Evolutionary conservation across 2,113 vertebrate genomes (phyloP).

Genomic region (Etia nguti): DNA sequence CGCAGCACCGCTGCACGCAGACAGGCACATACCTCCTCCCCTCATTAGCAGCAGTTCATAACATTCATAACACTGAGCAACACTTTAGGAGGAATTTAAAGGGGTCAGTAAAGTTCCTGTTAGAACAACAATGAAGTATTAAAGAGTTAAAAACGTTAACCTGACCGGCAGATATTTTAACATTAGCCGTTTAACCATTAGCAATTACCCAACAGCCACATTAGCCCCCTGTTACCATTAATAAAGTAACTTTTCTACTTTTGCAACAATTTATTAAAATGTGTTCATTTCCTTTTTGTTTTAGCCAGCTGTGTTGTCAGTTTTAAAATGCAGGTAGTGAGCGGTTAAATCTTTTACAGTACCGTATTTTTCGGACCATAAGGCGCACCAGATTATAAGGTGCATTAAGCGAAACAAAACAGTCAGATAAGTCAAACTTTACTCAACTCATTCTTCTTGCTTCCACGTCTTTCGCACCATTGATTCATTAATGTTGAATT

Average conservation of each 20-base stretch:
- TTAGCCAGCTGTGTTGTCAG: neutral
- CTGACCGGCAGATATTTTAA: neutral
- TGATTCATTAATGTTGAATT: too few species aligned
- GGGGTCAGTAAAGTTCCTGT: neutral
- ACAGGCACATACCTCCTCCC: fast-evolving
- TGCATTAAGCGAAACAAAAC: too few species aligned
- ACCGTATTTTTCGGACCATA: too few species aligned
- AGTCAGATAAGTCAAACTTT: too few species aligned
- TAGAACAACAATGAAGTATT: neutral
- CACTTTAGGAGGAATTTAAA: neutral
- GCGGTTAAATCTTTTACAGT: neutral
- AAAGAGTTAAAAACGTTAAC: neutral
- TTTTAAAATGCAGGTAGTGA: neutral
- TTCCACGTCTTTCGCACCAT: too few species aligned
- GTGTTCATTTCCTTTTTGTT: neutral
- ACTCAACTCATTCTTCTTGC: too few species aligned
- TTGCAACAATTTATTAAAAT: neutral
- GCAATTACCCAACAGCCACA: neutral
- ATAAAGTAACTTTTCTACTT: neutral
- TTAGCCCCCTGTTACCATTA: neutral
- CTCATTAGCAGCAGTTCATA: neutral
- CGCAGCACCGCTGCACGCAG: neutral
- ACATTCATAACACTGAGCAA: neutral
- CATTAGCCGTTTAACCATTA: neutral
- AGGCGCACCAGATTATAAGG: too few species aligned